Evolutionary conservation across 2,113 vertebrate species (phyloP).

Genomic region (Micronisus gabar): DNA sequence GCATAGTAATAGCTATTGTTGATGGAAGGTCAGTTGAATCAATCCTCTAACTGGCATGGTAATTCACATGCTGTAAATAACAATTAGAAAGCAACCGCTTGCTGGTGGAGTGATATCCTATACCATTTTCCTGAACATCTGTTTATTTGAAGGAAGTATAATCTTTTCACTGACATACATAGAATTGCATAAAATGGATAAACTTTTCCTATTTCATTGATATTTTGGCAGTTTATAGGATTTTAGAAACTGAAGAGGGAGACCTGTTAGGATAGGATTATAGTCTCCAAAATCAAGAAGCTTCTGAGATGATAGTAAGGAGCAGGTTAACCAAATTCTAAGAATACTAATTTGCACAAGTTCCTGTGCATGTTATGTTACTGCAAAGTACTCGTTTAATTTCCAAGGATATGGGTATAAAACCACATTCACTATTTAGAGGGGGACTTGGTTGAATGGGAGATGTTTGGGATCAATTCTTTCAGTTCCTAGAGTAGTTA

Average conservation of each 20-base stretch:
- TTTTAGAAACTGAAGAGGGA: background rate
- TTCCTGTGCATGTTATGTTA: background rate
- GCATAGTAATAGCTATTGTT: background rate
- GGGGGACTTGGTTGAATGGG: background rate
- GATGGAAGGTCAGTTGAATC: background rate
- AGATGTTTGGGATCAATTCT: background rate
- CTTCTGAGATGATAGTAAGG: background rate
- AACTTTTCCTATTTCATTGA: background rate
- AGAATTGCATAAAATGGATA: background rate
- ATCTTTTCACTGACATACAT: background rate
- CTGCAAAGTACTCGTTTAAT: background rate
- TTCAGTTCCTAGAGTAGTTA: background rate
- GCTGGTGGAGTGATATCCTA: background rate
- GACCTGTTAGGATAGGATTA: background rate
- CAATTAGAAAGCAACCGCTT: background rate
- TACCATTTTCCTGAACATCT: background rate
- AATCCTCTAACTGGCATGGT: background rate
- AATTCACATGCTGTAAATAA: background rate
- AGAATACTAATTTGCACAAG: background rate
- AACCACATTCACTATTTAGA: background rate
- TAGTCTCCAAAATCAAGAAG: background rate
- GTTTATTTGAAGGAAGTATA: background rate
- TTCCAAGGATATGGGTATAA: background rate
- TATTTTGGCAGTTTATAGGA: background rate
- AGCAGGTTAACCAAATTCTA: background rate